phyloP scores from a whole-genome alignment of 2,797 vertebrate species.

The Dendrocincla tyrannina region DNA sequence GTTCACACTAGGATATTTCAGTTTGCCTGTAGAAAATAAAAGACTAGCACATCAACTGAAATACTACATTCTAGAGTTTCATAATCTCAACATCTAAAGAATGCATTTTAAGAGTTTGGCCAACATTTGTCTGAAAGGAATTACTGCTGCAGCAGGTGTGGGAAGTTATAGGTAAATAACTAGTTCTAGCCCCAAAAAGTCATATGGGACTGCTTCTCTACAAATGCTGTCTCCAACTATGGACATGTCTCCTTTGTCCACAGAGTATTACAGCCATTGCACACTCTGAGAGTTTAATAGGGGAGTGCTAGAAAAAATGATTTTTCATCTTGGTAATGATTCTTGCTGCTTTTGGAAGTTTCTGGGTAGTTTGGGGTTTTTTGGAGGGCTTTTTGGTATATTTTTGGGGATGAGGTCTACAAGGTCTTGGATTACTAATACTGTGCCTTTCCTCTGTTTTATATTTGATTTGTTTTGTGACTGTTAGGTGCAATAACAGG shows the following conservation, averaged over 20 bases:
- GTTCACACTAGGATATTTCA: neutral
- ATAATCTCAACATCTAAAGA: neutral
- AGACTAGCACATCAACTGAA: neutral
- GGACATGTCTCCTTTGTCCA: fast-evolving
- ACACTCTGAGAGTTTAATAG: neutral
- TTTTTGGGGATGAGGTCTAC: neutral
- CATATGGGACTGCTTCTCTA: neutral
- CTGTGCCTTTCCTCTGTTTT: neutral
- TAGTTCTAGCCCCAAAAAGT: neutral
- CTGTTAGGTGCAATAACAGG: neutral
- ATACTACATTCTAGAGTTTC: neutral
- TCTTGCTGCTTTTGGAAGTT: neutral
- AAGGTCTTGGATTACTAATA: neutral
- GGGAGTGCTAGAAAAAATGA: neutral
- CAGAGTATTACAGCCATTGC: neutral
- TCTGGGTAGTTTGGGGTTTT: neutral
- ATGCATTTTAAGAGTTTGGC: neutral
- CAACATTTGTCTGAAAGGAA: neutral
- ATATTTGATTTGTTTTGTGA: neutral
- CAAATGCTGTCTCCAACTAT: neutral
- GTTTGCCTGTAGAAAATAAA: neutral
- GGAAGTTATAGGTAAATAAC: neutral
- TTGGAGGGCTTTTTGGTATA: neutral
- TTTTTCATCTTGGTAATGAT: neutral
- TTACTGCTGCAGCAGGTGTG: neutral